phyloP scores from a whole-genome alignment of 2,113 vertebrate species.

The Tenrec ecaudatus region DNA sequence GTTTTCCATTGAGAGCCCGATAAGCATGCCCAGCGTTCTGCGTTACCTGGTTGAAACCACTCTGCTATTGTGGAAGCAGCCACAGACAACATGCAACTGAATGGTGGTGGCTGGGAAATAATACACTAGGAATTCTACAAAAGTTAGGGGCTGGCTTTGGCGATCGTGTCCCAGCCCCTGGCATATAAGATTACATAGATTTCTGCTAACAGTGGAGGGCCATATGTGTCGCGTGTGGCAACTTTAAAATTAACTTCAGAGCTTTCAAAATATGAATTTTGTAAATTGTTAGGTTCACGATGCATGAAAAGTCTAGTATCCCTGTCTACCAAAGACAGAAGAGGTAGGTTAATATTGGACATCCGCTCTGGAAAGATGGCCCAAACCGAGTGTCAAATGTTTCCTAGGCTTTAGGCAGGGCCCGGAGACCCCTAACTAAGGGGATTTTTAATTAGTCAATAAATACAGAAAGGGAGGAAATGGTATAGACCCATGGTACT shows the following conservation, averaged over 20 bases:
- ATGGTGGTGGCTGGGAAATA: not conserved
- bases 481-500: not conserved
- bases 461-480: not conserved
- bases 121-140: not conserved
- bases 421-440: too few relatives aligned
- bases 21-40: not conserved
- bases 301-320: not conserved
- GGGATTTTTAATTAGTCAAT: not conserved
- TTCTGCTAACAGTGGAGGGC: not conserved
- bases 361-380: not conserved
- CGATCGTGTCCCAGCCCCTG: not conserved
- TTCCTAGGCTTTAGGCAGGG: fast-evolving
- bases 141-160: not conserved
- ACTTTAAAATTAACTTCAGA: not conserved
- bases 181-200: fast-evolving
- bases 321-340: too few relatives aligned
- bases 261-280: too few relatives aligned
- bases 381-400: fast-evolving
- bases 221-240: not conserved
- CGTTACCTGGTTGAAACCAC: fast-evolving
- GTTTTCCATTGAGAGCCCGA: not conserved
- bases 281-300: not conserved
- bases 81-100: fast-evolving
- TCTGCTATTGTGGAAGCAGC: not conserved
- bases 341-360: fast-evolving